Base-by-base conservation (phyloP, 2,888 invertebrate species). In the Chirona hameri region DNA sequence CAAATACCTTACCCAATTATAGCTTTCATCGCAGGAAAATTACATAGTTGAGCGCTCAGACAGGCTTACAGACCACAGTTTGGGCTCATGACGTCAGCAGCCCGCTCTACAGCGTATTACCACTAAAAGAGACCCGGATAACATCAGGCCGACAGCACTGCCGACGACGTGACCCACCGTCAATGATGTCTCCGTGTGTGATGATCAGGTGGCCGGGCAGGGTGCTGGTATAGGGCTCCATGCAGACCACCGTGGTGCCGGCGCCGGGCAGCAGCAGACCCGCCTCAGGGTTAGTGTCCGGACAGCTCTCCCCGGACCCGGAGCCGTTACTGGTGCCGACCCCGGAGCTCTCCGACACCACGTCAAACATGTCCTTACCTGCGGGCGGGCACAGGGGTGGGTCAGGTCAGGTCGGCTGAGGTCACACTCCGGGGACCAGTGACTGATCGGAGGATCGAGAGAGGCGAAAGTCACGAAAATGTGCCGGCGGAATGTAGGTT, bases 111-210 rank as follows among this genome's bases (percentile, higher is more conserved):
- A 39, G 4, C 39, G 7, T 39, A 7, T 39, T 39, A 39, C 39
- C 39, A 39, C 39, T 39, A 7, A 39, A 39, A 2, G 39, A 39
- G 39, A 39, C 39, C 39, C 39, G 39, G 39, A 39, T 39, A 39
- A 39, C 4, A 39, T 39, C 52, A 7, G 52, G 7, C 7, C 1
- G 52, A 12, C 52, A 18, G 52, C 52, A 15, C 55, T 39, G 60
- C 55, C 12, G 80, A 76, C 39, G 31, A 80, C 27, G 57, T 39
- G 31, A 79, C 82, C 79, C 85, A 93, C 95, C 96, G 93, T 97
- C 96, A 85, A 97, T 92, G 85, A 97, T 94, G 88, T 97, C 97
- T 83, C 97, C 97, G 87, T 94, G 94, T 87, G 92, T 92, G 86
- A 97, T 92, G 84, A 92, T 91, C 84, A 97, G 90, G 87, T 97